A percentile compares a stretch with the other conserved stretches of the same genome.
phyloP scores from a whole-genome alignment of 2,797 vertebrate species.

The Novumbra hubbsi region DNA sequence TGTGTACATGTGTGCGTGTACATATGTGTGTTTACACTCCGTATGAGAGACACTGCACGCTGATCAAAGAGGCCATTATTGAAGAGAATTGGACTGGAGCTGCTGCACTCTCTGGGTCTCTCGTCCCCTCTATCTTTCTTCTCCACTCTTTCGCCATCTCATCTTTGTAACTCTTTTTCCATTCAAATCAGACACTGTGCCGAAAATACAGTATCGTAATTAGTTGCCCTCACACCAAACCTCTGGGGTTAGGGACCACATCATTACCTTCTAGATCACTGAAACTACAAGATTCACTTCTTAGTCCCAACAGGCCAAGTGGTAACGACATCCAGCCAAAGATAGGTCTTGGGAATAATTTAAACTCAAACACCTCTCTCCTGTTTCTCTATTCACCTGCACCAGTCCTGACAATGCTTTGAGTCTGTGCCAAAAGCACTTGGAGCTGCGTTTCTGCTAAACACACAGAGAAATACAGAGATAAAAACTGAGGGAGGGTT shows the following conservation, averaged over 20 bases:
- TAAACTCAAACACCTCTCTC: conserved; percentile 13
- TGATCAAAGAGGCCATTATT: conserved; percentile 63
- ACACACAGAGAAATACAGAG: conserved; percentile 59
- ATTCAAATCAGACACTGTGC: neutral
- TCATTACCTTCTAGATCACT: neutral
- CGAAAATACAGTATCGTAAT: neutral
- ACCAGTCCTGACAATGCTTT: conserved; percentile 57
- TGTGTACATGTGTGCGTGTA: neutral
- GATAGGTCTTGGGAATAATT: conserved; percentile 5
- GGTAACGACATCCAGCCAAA: neutral
- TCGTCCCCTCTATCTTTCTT: neutral
- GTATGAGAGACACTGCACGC: conserved; percentile 18
- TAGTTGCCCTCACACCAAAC: neutral
- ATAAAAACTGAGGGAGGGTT: conserved; percentile 32
- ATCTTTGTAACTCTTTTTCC: neutral
- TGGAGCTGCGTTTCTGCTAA: conserved; percentile 60
- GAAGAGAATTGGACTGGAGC: conserved; percentile 54
- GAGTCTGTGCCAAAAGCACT: conserved; percentile 59
- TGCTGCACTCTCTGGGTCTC: conserved; percentile 8
- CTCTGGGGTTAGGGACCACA: neutral
- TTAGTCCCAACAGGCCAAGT: neutral
- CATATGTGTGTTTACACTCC: neutral
- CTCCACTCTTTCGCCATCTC: neutral
- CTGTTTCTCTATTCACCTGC: conserved; percentile 26
- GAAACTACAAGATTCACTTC: neutral